A percentile compares a stretch with the other conserved stretches of the same genome.
phyloP scores from a whole-genome alignment of 1,140 invertebrate species.

The Myzus persicae region DNA sequence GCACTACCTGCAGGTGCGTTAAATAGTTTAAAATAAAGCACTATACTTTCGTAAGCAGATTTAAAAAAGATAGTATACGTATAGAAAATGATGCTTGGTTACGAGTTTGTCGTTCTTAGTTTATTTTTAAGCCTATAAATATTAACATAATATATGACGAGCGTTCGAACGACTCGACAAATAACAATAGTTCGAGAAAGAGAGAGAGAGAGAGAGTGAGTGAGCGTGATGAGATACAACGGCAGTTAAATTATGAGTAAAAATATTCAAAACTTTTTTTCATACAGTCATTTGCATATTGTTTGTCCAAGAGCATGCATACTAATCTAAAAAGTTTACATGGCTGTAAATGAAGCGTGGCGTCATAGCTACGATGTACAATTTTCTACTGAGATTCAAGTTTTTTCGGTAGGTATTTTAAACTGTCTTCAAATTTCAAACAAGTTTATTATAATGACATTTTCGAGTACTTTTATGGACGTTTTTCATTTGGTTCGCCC shows the following conservation, averaged over 20 bases:
- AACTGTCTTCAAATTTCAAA: not conserved
- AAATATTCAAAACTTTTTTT: constrained; percentile 48
- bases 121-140: constrained; percentile 30
- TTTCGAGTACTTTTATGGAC: not conserved
- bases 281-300: constrained; percentile 36
- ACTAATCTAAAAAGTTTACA: constrained; percentile 38
- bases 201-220: not conserved
- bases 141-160: constrained; percentile 42
- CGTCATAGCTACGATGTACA: not conserved
- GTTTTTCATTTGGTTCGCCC: not conserved
- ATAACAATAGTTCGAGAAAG: not conserved
- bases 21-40: not conserved
- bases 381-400: not conserved
- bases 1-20: not conserved
- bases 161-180: not conserved
- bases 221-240: not conserved
- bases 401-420: not conserved
- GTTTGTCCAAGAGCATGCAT: constrained; percentile 40
- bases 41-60: not conserved
- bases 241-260: constrained; percentile 23
- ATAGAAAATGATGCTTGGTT: not conserved
- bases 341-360: not conserved
- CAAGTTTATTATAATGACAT: not conserved
- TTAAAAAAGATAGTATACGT: not conserved
- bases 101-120: constrained; percentile 7